phyloP scores from a whole-genome alignment of 2,797 vertebrate species.

The Hirundo rustica region DNA sequence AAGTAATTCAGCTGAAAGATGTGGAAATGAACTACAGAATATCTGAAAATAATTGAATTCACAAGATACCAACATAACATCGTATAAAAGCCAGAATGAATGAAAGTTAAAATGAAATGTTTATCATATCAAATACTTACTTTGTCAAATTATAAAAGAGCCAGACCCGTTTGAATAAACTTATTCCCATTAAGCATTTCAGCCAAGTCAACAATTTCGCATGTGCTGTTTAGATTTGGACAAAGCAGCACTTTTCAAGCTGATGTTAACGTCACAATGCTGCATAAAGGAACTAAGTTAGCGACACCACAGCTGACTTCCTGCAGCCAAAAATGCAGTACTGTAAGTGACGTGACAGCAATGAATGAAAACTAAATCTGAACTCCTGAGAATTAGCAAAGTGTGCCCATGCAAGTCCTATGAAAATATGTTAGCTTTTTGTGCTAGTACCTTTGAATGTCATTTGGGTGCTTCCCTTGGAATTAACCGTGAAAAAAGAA shows the following conservation, averaged over 20 bases:
- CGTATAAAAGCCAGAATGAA: background rate
- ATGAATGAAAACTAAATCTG: background rate
- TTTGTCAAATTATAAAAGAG: background rate
- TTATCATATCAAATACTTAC: slow-evolving; percentile 26
- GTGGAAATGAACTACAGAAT: slow-evolving; percentile 20
- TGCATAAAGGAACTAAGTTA: background rate
- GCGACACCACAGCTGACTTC: background rate
- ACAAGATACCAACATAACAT: background rate
- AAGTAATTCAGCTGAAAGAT: slow-evolving; percentile 16
- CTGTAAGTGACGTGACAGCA: background rate
- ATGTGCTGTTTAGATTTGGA: background rate
- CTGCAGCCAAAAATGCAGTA: background rate
- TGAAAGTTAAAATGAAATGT: slow-evolving; percentile 38
- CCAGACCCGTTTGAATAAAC: background rate
- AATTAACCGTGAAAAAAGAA: background rate
- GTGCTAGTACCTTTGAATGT: background rate
- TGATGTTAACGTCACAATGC: background rate
- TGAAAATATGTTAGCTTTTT: background rate
- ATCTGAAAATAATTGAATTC: slow-evolving; percentile 38
- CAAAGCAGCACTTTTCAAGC: background rate
- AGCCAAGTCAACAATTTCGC: slow-evolving; percentile 14
- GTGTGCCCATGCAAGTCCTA: background rate
- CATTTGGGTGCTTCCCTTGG: background rate
- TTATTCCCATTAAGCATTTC: slow-evolving; percentile 2
- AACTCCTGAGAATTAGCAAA: background rate